Percentiles rank a stretch among this genome's conserved stretches.
phyloP scores from a whole-genome alignment of 2,113 vertebrate genomes.

The Fukomys damarensis region DNA sequence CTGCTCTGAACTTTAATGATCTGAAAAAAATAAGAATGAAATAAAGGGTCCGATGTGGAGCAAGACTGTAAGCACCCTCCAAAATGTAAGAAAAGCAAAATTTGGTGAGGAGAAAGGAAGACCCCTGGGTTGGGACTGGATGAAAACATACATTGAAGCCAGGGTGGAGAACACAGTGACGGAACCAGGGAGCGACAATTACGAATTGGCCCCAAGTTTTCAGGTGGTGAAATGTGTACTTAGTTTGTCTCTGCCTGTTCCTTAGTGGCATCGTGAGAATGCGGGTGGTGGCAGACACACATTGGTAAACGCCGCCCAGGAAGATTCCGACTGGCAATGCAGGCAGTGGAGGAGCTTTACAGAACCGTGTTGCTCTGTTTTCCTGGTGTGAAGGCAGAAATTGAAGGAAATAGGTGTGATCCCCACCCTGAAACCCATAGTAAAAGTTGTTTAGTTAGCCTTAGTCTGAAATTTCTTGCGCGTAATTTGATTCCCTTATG shows the following conservation, averaged over 20 bases:
- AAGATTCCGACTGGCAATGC: neutral
- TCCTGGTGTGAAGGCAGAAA: constrained; percentile 21
- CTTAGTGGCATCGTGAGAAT: neutral
- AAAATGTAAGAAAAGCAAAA: neutral
- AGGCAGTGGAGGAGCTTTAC: neutral
- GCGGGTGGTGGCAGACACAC: neutral
- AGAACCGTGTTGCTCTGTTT: neutral
- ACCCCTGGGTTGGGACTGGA: neutral
- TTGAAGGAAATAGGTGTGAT: neutral
- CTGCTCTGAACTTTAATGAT: constrained; percentile 61
- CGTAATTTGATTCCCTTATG: constrained; percentile 37
- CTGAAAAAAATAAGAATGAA: constrained; percentile 55
- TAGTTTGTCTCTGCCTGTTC: neutral
- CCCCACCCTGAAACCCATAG: neutral
- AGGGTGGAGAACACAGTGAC: neutral
- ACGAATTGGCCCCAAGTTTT: constrained; percentile 34
- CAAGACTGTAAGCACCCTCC: constrained; percentile 11
- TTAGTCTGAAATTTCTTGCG: constrained; percentile 25
- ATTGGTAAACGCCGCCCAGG: neutral
- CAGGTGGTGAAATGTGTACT: neutral
- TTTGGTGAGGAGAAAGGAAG: neutral
- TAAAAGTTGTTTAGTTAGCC: constrained; percentile 9
- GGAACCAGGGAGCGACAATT: neutral
- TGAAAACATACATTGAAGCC: neutral
- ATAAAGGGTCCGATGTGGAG: neutral